phyloP scores from a whole-genome alignment of 2,113 vertebrate genomes.

The Rhynchomys soricoides region DNA sequence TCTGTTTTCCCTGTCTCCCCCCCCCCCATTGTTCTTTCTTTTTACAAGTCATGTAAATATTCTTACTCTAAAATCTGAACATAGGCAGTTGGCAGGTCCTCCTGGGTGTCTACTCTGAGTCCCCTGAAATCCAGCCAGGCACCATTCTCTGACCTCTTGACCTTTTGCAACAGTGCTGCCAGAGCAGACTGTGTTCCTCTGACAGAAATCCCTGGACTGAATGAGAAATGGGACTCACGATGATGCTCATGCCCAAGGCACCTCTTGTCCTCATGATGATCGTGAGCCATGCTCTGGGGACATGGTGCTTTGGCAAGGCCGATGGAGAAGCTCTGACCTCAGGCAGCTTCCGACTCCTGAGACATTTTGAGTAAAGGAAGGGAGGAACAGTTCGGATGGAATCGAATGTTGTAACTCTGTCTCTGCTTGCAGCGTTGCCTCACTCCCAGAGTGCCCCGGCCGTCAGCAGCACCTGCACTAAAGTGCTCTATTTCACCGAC shows the following conservation, averaged over 20 bases:
- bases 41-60: background rate
- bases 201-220: background rate
- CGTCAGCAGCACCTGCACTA: slow-evolving; percentile 92
- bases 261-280: background rate
- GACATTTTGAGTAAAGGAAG: slow-evolving; percentile 36
- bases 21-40: background rate
- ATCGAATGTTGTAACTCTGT: slow-evolving; percentile 51
- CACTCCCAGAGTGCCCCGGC: slow-evolving; percentile 91
- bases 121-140: background rate
- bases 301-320: background rate
- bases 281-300: background rate
- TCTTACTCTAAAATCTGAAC: background rate
- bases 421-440: slow-evolving; percentile 87
- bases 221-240: background rate
- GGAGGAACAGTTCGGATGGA: background rate
- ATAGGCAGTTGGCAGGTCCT: background rate
- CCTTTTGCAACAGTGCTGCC: background rate
- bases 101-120: background rate
- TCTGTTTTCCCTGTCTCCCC: background rate
- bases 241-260: background rate
- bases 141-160: background rate
- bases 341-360: background rate
- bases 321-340: background rate
- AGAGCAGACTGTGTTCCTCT: background rate
- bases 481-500: slow-evolving; percentile 98